Evolutionary conservation across 2,888 invertebrate genomes (phyloP).

Genomic region (Tuta absoluta): DNA sequence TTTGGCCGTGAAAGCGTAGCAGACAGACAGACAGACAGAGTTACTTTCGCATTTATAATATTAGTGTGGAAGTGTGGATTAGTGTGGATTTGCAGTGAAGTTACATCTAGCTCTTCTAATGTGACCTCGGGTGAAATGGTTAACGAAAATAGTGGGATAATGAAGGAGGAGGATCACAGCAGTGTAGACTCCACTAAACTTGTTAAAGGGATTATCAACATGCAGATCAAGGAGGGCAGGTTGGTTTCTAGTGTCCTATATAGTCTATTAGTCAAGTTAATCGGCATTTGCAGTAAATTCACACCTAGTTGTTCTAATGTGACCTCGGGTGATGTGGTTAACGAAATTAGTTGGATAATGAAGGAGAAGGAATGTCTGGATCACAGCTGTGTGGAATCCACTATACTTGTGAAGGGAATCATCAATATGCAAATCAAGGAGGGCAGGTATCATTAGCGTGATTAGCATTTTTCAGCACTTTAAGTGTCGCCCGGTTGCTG

Average conservation of each 20-base stretch:
- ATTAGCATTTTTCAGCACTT: no score
- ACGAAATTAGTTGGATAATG: constrained; percentile 35
- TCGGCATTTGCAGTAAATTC: constrained; percentile 53
- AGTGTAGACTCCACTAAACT: constrained; percentile 76
- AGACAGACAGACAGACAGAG: no score
- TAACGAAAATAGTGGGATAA: constrained; percentile 32
- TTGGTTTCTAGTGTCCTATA: constrained; percentile 36
- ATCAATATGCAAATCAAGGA: constrained; percentile 37
- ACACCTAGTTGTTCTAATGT: constrained; percentile 44
- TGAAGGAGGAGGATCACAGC: constrained; percentile 31
- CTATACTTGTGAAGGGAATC: constrained; percentile 80
- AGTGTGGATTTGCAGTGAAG: no score
- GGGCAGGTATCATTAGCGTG: no score
- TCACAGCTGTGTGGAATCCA: constrained; percentile 61
- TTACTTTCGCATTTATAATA: no score
- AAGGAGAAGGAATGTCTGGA: background rate
- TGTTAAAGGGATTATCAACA: constrained; percentile 80
- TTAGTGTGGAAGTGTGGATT: no score
- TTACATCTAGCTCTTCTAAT: constrained; percentile 43
- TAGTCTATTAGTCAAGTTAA: no score
- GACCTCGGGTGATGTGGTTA: constrained; percentile 47
- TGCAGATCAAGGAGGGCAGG: constrained; percentile 75
- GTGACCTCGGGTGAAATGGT: constrained; percentile 48
- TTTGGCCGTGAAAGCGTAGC: no score
- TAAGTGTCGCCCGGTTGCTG: no score